Conservation (phyloP, 2,797 vertebrate genomes). For the Morelia viridis region DNA sequence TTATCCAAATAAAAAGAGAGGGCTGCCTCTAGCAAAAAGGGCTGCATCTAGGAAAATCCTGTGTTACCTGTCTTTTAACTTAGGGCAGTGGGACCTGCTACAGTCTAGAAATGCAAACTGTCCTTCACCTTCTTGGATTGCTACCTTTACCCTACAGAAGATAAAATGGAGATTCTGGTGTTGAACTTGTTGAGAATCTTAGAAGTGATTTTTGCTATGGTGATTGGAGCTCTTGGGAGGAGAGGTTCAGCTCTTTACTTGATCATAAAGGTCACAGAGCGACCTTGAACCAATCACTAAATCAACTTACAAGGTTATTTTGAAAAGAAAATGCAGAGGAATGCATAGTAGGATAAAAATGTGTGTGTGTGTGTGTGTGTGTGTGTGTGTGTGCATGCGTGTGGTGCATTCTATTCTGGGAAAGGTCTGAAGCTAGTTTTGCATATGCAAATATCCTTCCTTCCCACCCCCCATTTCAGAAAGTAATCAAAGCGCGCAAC, state of each 20-base stretch:
- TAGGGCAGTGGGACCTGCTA: not conserved
- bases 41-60: not conserved
- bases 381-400: not conserved
- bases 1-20: not conserved
- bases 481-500: not conserved
- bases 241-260: not conserved
- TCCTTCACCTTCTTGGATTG: not conserved
- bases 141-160: not conserved
- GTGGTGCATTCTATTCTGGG: not conserved
- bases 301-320: not conserved
- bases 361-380: fast-evolving
- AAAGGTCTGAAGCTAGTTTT: not conserved
- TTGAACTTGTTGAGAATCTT: fast-evolving
- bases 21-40: not conserved
- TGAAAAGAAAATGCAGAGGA: not conserved
- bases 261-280: too few relatives aligned
- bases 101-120: not conserved
- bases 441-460: not conserved
- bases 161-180: too few relatives aligned
- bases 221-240: not conserved
- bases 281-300: not conserved
- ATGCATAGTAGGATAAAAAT: not conserved
- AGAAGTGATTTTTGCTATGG: too few relatives aligned
- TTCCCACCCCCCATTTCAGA: not conserved
- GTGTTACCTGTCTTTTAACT: not conserved